Base-by-base conservation (phyloP, 2,797 vertebrate species). In the Perodicticus potto region DNA sequence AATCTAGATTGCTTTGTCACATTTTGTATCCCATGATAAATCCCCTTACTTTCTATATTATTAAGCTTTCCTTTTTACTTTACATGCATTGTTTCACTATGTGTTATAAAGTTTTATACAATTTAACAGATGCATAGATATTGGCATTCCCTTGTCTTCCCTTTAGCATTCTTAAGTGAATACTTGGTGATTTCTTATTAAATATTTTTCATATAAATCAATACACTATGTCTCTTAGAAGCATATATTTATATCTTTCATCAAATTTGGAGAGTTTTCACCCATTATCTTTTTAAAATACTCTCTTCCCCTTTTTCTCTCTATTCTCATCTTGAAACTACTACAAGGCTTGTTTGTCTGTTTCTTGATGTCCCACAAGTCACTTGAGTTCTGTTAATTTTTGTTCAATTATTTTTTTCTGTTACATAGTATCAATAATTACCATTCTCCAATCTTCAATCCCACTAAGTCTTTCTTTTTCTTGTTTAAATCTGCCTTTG, bases 151-250 rank as follows among this genome's bases (percentile, higher is more conserved):
- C 27, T 76, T 76, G 81, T 89, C n/a, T 40, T 61, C 8, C 32
- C 29, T 37, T 70, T 34, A 72, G 63, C 25, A 45, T 73, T 37
- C 53, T 80, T 57, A 53, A 55, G 49, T 81, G n/a, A 77, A 37
- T 81, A 20, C 17, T 55, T 57, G 34, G 22, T 88, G 13, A 45
- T 77, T 86, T 85, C 53, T 90, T 86, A 55, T 67, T 94, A 37
- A 91, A 69, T 72, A 72, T 72, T 84, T 76, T 92, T 72, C 53
- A 59, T 32, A 16, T 67, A 86, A 93, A 9, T 86, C 59, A 74
- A 69, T 53, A 70, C 67, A 59, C 20, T 76, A 13, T 43, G 22
- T 37, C 86, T 73, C 23, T 40, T 40, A 23, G 23, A 13, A 23
- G 23, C 40, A 25, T 40, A 40, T 72, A 72, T 72, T 72, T 11